These are phyloP conservation scores for Tragulus kanchil DNA, from an alignment of 2,113 vertebrate species.

Conservation along the genomic window DNA sequence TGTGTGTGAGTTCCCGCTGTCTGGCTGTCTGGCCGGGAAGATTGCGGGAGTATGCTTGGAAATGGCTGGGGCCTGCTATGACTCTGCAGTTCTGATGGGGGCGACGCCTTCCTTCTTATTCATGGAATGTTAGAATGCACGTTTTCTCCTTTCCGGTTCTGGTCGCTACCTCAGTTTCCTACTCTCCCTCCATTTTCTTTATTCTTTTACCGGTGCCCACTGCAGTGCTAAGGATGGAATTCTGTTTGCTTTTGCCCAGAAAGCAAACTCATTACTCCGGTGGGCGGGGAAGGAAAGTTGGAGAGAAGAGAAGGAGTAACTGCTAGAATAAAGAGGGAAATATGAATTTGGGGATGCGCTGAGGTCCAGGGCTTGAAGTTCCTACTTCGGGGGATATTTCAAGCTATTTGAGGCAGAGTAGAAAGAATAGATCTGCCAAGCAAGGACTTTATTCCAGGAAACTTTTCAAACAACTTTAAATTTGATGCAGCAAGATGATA, in stretches of 20 bases:
- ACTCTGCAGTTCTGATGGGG: constrained; percentile 91
- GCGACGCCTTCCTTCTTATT: constrained; percentile 84
- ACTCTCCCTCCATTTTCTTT: constrained; percentile 38
- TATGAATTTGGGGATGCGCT: not conserved
- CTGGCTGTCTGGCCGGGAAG: constrained; percentile 71
- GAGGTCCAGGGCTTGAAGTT: not conserved
- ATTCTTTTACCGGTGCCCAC: not conserved
- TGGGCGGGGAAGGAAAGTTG: constrained; percentile 40
- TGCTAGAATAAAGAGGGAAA: constrained; percentile 64
- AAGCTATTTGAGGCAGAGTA: not conserved
- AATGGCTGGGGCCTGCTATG: constrained; percentile 87
- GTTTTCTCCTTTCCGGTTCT: constrained; percentile 58
- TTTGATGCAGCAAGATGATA: not conserved
- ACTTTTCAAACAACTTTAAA: constrained; percentile 57
- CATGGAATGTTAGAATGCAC: constrained; percentile 67
- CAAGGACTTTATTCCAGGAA: not conserved
- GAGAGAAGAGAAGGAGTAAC: constrained; percentile 18
- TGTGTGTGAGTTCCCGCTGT: constrained; percentile 79
- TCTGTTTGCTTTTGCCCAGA: not conserved
- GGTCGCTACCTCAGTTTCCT: constrained; percentile 64
- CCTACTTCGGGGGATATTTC: not conserved
- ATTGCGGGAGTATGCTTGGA: constrained; percentile 75
- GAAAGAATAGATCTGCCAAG: not conserved
- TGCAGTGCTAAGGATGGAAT: not conserved
- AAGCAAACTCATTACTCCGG: constrained; percentile 37